Base-by-base conservation (phyloP, 2,113 vertebrate species). In the Aviceda subcristata region DNA sequence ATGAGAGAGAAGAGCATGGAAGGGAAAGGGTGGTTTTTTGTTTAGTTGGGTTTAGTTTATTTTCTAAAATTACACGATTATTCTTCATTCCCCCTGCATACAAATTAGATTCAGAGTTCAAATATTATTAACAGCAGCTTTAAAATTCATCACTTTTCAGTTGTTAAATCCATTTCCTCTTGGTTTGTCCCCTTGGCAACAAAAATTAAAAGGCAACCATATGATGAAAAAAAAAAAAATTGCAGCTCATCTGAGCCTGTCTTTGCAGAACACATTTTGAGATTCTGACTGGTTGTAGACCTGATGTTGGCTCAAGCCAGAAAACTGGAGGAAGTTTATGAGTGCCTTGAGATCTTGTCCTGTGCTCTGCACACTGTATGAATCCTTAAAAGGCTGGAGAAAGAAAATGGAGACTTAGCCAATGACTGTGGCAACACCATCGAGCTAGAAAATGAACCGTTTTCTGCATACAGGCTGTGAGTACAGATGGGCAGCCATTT, bases 151-250 rank as follows among this genome's bases (percentile, higher is more conserved):
- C 56, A 60, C 59, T 83, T 95, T 71, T 30, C 57, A 86, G 46
- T 43, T 90, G 29, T 67, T 81, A 93, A 95, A 96, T 90, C 55
- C 46, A 90, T 88, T 92, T 93, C 50, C 68, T 96, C 56, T 90
- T 67, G 32, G 21, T 69, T 95, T 94, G 50, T 60, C 43, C 79
- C 55, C 39, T 59, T 84, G 86, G 72, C 55, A 95, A 92, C 20
- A 92, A 88, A 95, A 90, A 95, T 62, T 88, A 75, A 89, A 94
- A 68, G 59, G 24, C 17, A 91, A 80, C 11, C 34, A 26, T 55
- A 76, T 23, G 64, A 89, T 39, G 34, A 67, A 84, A 66, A 89
- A 92, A 89, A 92, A 92, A 85, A 23, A 90, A 67, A 34, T 8
- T 9, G 27, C 29, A 56, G 59, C 36, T 87, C 36, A 78, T 86